Percentiles rank a stretch among this genome's conserved stretches.
Evolutionary conservation across 2,888 invertebrate species (phyloP).

Genomic region (Philopedon plagiatum): DNA sequence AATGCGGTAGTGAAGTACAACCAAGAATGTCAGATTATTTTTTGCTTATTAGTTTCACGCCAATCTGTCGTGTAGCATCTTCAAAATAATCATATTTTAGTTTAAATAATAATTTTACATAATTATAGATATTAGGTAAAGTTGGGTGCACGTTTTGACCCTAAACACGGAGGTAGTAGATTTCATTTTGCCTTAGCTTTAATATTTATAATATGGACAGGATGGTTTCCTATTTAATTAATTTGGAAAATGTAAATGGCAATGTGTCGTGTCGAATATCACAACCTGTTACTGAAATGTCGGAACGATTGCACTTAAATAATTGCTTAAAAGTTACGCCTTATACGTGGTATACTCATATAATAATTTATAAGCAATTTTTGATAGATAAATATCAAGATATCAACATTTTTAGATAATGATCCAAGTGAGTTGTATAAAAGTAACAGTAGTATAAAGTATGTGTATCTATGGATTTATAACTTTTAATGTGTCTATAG

Average conservation of each 20-base stretch:
- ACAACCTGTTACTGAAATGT: background rate
- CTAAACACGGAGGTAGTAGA: constrained; percentile 37
- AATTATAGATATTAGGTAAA: constrained; percentile 45
- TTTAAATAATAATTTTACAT: constrained; percentile 46
- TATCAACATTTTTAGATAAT: too few relatives aligned
- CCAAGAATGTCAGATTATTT: constrained; percentile 39
- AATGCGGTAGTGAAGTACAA: constrained; percentile 42
- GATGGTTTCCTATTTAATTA: constrained; percentile 15
- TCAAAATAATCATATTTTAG: constrained; percentile 45
- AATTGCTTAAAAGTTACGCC: background rate
- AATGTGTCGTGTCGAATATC: background rate
- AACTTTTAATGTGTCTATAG: too few relatives aligned
- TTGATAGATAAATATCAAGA: too few relatives aligned
- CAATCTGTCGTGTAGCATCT: constrained; percentile 44
- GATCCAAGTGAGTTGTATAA: too few relatives aligned
- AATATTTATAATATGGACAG: constrained; percentile 17
- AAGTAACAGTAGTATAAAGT: too few relatives aligned
- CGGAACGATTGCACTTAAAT: background rate
- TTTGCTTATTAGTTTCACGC: constrained; percentile 40
- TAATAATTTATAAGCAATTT: too few relatives aligned
- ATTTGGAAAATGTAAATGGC: constrained; percentile 12
- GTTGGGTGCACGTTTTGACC: constrained; percentile 48
- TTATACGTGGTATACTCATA: too few relatives aligned
- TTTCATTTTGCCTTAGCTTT: constrained; percentile 37
- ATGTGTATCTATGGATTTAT: too few relatives aligned